Evolutionary conservation across 2,888 invertebrate species (phyloP), one percentile per base, ranked within the genome.

Genomic region (Epirrhoe tristata): DNA sequence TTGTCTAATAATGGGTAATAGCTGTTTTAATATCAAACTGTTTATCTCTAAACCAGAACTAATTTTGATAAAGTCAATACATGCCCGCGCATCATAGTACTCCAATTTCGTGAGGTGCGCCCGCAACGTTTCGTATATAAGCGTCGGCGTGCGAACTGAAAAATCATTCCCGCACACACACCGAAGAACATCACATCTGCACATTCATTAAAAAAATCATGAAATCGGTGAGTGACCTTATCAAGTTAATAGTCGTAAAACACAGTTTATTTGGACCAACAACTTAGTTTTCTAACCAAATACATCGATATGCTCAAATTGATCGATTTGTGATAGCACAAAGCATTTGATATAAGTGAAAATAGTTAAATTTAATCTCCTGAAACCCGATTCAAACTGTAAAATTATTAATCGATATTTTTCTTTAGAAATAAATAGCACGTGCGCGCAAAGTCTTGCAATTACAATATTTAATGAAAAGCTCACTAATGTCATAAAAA

Each of bases 81-180:
- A 74, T 77, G 74, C 74, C 74, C 65, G 75, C 76, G 78, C 74
- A 77, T 74, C 75, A 70, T 67, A 65, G 73, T 91, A 92, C 89
- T 93, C 92, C 80, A 91, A 89, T 91, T 93, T 90, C 87, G 88
- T 82, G 89, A 84, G 80, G 82, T 79, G 81, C 82, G 82, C 83
- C 81, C 77, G 75, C 85, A 77, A 80, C 74, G 75, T 77, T 64
- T 77, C 77, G 85, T 93, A 93, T 93, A 93, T 86, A 93, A 92
- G 90, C 87, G 70, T 79, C 81, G 60, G 82, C 82, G 76, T 80
- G 75, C 83, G 78, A 86, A 87, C 90, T 93, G 88, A 91, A 93
- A 90, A 91, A 91, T 91, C 93, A 93, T 93, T 92, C 93, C 89
- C 80, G 81, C 78, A 78, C 84, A 88, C 82, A 88, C 91, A 85